Evolutionary conservation across 92 coral and sea anemone genomes (phyloP), one percentile per base, ranked within the genome.

Genomic region (Micromussa lordhowensis): DNA sequence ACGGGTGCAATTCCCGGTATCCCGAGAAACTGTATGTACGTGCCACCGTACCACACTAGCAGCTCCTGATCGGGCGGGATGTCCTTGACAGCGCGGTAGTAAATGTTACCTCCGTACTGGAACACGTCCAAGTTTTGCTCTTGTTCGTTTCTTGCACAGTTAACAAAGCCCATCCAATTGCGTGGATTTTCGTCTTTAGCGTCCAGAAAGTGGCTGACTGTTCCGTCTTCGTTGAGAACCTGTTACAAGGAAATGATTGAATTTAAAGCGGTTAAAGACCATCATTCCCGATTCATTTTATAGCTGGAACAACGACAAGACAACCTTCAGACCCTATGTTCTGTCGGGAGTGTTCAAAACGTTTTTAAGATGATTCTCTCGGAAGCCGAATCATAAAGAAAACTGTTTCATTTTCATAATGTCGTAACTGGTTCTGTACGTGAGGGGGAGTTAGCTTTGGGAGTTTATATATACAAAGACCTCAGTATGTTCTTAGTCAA

Each of bases 141-240:
- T 72, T 98, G 99, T 81, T 98, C 99, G 84, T 98, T 98, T 66
- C 99, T 94, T 2, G 99, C 99, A 87, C 99, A 98, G 96, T 98
- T 98, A 16, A 98, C 99, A 84, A 98, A 98, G 4, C 98, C 98
- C 99, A 98, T 98, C 99, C 99, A 98, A 73, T 98, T 98, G 26
- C 99, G 94, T 18, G 99, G 99, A 78, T 90, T 98, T 92, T 98
- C 99, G 82, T 93, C 98, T 88, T 98, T 98, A 5, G 98, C 99
- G 81, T 98, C 99, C 44, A 98, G 92, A 87, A 98, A 98, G 78
- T 98, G 99, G 78, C 99, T 98, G 21, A 98, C 91, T n/a, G 96
- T 89, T 16, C 99, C 99, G n/a, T 98, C 98, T 69, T 98, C 99
- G 78, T 95, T 96, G 24, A 98, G 88, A 78, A 98, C 98, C 99